A percentile compares a stretch with the other conserved stretches of the same genome.
Evolutionary conservation across 2,888 invertebrate species (phyloP).

Genomic region (Xestia sexstrigata): DNA sequence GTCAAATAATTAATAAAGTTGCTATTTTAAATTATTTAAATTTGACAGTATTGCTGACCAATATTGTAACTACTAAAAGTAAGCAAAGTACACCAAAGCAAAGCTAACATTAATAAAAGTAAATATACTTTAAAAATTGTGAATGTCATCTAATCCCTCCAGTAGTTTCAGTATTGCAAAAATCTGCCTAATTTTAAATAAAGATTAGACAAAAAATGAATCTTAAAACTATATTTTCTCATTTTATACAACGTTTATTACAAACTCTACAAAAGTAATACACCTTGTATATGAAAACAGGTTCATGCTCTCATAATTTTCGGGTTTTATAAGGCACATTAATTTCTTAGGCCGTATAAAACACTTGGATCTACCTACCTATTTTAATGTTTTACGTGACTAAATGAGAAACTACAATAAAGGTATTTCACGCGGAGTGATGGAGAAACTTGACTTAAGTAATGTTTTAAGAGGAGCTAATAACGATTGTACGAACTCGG

Average conservation of each 20-base stretch:
- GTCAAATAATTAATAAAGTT: too few relatives aligned
- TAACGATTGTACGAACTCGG: conserved; percentile 19
- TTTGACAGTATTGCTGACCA: too few relatives aligned
- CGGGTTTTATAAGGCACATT: conserved; percentile 53
- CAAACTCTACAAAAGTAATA: conserved; percentile 32
- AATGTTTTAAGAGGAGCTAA: conserved; percentile 28
- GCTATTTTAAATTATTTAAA: too few relatives aligned
- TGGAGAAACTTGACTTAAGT: conserved; percentile 44
- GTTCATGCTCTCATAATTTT: conserved; percentile 58
- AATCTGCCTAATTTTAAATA: conserved; percentile 11
- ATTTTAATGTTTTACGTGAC: conserved; percentile 59
- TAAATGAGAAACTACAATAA: conserved; percentile 56
- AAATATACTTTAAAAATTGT: background rate
- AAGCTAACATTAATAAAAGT: background rate
- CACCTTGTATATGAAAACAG: conserved; percentile 52
- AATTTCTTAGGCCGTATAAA: conserved; percentile 53
- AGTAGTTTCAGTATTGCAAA: background rate
- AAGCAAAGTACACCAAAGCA: background rate
- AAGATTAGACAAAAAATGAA: conserved; percentile 7
- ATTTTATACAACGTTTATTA: conserved; percentile 44
- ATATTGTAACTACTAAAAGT: background rate
- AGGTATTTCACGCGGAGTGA: conserved; percentile 45
- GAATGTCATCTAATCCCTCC: background rate
- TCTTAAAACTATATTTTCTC: conserved; percentile 12
- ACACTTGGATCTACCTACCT: conserved; percentile 43